A percentile compares a stretch with the other conserved stretches of the same genome.
Evolutionary conservation across 2,113 vertebrate genomes (phyloP).

Genomic region (Ceyx cyanopectus): DNA sequence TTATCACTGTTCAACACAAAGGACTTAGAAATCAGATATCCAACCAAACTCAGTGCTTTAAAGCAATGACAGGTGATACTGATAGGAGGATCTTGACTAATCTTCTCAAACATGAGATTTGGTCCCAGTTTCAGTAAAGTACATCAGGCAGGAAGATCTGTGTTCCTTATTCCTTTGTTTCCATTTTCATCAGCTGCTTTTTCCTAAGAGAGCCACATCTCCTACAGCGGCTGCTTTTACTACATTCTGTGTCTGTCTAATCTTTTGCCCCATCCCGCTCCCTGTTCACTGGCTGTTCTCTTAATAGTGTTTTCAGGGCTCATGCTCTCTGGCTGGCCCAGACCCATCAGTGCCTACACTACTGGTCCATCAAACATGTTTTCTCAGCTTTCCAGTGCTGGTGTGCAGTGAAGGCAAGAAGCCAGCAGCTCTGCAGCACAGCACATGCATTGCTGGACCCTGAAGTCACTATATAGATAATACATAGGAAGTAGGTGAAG

Average conservation of each 20-base stretch:
- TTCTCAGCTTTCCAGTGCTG: not conserved
- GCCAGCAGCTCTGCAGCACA: not conserved
- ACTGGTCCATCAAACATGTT: not conserved
- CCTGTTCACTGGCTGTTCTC: not conserved
- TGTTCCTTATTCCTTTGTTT: not conserved
- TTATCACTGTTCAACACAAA: slow-evolving; percentile 20
- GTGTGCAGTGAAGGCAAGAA: rapidly evolving
- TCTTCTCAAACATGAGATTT: not conserved
- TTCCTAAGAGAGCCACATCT: not conserved
- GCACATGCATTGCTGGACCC: not conserved
- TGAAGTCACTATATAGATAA: not conserved
- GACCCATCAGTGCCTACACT: not conserved
- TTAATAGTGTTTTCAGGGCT: not conserved
- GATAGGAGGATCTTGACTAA: not conserved
- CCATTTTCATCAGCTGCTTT: not conserved
- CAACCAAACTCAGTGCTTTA: not conserved
- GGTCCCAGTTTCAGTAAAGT: not conserved
- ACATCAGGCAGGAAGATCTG: not conserved
- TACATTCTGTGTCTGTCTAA: not conserved
- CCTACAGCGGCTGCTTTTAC: not conserved
- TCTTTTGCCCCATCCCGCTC: not conserved
- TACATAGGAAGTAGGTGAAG: not conserved
- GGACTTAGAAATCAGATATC: not conserved
- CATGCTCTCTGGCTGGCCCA: not conserved
- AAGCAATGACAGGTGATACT: not conserved